These are phyloP conservation scores for Hedya salicella DNA, from an alignment of 2,888 invertebrate species.

Conservation along the genomic window DNA sequence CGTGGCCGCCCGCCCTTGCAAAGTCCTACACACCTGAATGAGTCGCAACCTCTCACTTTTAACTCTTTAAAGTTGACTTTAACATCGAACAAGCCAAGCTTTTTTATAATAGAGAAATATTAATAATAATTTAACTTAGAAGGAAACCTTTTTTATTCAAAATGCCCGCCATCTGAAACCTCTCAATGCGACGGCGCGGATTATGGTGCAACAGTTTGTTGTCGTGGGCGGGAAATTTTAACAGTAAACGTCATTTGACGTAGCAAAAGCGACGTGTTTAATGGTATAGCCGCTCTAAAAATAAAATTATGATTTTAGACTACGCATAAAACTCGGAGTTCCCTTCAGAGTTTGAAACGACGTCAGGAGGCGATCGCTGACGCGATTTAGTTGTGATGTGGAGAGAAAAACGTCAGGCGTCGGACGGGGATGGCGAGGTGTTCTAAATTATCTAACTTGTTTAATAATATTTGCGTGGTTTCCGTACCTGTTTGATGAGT, in stretches of 20 bases:
- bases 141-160: conserved; percentile 53
- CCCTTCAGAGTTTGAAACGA: conserved; percentile 63
- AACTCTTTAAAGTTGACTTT: not conserved
- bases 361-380: conserved; percentile 67
- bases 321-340: conserved; percentile 68
- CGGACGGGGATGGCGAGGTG: conserved; percentile 44
- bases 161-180: conserved; percentile 54
- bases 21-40: conserved; percentile 46
- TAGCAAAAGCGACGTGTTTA: conserved; percentile 55
- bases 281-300: conserved; percentile 68
- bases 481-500: conserved; percentile 95
- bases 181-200: conserved; percentile 68
- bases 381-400: conserved; percentile 54
- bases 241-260: conserved; percentile 64
- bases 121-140: not conserved
- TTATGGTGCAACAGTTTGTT: conserved; percentile 77
- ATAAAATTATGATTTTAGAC: conserved; percentile 72
- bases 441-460: conserved; percentile 43
- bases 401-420: conserved; percentile 48
- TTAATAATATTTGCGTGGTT: conserved; percentile 55
- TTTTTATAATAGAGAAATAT: not conserved
- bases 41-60: conserved; percentile 13
- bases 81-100: not conserved
- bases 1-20: conserved; percentile 61
- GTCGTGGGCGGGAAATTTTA: conserved; percentile 77